phyloP scores from a whole-genome alignment of 2,797 vertebrate genomes.

The Artibeus lituratus region DNA sequence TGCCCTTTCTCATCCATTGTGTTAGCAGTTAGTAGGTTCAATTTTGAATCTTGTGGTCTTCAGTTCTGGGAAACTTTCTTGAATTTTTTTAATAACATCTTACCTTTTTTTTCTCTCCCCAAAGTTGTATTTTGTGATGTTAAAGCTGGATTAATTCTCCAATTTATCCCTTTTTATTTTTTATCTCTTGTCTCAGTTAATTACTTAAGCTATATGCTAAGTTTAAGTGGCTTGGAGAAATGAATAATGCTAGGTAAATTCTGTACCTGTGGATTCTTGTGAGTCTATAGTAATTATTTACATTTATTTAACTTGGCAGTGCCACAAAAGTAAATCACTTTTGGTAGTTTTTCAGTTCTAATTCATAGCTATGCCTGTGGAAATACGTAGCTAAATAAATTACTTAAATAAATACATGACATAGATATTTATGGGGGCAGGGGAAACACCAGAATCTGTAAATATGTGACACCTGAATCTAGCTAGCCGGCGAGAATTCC shows the following conservation, averaged over 20 bases:
- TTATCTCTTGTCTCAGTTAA: not conserved
- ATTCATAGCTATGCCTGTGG: not conserved
- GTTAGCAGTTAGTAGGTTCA: not conserved
- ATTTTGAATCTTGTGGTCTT: not conserved
- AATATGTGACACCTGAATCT: not conserved
- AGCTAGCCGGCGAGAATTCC: not conserved
- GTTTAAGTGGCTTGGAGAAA: not conserved
- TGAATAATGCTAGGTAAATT: not conserved
- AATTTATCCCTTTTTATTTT: conserved; percentile 3
- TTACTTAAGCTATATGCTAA: not conserved
- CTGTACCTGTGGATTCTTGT: not conserved
- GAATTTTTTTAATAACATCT: not conserved
- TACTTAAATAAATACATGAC: not conserved
- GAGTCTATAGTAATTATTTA: not conserved
- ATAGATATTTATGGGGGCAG: not conserved
- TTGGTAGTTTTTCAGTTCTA: not conserved
- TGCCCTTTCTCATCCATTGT: not conserved
- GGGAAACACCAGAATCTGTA: not conserved
- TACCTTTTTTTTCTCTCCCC: not conserved
- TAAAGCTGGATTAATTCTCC: not conserved
- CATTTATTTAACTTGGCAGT: not conserved
- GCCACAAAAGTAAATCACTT: not conserved
- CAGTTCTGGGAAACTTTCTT: not conserved
- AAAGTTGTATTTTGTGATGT: not conserved
- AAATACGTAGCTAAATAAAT: not conserved